Conservation (phyloP, 2,888 invertebrate genomes). For the Caradrina kadenii region DNA sequence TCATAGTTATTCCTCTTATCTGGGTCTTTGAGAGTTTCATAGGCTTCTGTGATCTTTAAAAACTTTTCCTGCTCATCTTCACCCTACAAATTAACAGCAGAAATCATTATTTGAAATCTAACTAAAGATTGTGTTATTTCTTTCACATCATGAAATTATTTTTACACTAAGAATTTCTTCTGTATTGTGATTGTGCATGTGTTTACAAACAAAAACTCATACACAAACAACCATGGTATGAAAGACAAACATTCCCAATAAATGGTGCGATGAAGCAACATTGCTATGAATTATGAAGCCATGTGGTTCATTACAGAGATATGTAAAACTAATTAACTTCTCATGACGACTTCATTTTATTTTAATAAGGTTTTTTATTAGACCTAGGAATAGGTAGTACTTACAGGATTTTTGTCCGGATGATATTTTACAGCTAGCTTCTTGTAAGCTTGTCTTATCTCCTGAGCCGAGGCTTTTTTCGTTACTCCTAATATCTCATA, state of each 20-base stretch:
- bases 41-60: conserved; percentile 94
- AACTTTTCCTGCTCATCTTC: conserved; percentile 94
- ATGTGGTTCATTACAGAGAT: neutral
- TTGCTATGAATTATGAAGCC: neutral
- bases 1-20: conserved; percentile 95
- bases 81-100: conserved; percentile 87
- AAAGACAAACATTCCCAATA: neutral
- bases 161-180: too few relatives aligned
- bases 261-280: neutral
- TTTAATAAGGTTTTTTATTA: neutral
- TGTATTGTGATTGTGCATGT: too few relatives aligned
- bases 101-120: neutral
- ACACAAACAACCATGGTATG: too few relatives aligned
- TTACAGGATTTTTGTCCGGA: conserved; percentile 93
- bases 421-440: conserved; percentile 93
- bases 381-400: conserved; percentile 53
- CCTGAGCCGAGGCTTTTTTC: conserved; percentile 92
- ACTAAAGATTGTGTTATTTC: neutral
- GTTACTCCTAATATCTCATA: conserved; percentile 93
- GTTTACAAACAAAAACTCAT: too few relatives aligned
- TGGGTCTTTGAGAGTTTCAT: conserved; percentile 96
- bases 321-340: neutral
- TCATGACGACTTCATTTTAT: neutral
- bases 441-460: conserved; percentile 95
- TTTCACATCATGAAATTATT: too few relatives aligned